These are phyloP conservation scores for Notothenia rossii DNA, from an alignment of 2,113 vertebrate species.

Conservation along the genomic window DNA sequence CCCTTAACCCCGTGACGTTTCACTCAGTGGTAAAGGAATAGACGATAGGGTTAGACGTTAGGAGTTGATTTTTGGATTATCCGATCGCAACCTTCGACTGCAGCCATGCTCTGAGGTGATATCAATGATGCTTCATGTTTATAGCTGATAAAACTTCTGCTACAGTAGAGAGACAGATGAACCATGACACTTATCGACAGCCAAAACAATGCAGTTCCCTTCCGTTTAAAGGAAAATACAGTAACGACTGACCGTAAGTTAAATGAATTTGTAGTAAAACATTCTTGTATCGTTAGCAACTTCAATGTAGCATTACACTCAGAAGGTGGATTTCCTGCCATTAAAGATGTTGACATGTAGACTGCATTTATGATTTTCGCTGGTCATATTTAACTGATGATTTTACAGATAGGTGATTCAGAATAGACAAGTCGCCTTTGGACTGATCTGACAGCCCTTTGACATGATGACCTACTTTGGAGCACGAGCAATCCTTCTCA, in stretches of 20 bases:
- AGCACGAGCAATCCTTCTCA: slow-evolving; percentile 59
- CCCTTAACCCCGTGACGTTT: too few relatives aligned
- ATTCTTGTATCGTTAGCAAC: neutral
- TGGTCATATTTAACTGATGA: neutral
- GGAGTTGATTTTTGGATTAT: too few relatives aligned
- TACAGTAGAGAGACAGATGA: neutral
- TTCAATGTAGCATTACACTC: neutral
- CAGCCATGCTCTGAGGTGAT: neutral
- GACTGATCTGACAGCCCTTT: slow-evolving; percentile 5
- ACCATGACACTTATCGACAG: neutral
- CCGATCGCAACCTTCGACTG: too few relatives aligned
- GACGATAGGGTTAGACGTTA: too few relatives aligned
- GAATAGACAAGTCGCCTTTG: neutral
- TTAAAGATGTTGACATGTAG: neutral
- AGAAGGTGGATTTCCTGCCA: neutral
- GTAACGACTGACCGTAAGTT: neutral
- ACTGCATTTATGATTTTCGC: neutral
- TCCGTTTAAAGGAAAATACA: neutral
- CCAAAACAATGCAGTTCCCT: neutral
- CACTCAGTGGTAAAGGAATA: too few relatives aligned
- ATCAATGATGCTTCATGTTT: too few relatives aligned
- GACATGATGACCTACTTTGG: slow-evolving; percentile 39
- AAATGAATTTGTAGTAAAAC: neutral
- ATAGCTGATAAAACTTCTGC: neutral
- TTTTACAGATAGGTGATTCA: neutral